These are phyloP conservation scores for Archips crataeganus DNA, from an alignment of 2,888 invertebrate genomes.

Conservation along the genomic window DNA sequence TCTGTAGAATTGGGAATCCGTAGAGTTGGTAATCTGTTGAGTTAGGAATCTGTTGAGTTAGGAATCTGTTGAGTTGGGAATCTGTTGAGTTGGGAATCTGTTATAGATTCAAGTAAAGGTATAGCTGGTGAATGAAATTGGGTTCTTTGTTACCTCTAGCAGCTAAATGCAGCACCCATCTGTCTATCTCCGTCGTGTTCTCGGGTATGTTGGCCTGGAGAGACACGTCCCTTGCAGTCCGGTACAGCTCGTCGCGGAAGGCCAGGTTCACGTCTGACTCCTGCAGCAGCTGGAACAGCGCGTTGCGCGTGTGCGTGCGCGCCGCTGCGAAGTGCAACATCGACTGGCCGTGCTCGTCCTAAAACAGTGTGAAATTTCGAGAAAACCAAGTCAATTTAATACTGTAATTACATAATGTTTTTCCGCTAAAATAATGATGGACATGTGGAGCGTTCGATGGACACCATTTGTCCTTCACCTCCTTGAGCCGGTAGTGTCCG, in stretches of 20 bases:
- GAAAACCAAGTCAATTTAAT: no score
- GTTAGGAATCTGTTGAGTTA: no score
- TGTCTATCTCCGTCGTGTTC: constrained; percentile 93
- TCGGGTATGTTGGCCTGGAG: constrained; percentile 91
- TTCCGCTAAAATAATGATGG: no score
- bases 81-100: no score
- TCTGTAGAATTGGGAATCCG: no score
- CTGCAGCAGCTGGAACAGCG: constrained; percentile 91
- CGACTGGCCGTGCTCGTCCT: constrained; percentile 96
- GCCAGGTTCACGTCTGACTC: constrained; percentile 93
- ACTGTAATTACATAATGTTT: no score
- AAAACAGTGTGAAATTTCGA: constrained; percentile 41
- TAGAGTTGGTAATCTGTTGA: no score
- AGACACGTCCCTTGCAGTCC: constrained; percentile 95
- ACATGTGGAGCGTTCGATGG: no score
- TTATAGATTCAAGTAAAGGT: no score
- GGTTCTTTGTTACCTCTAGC: constrained; percentile 87
- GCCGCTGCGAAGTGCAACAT: constrained; percentile 96
- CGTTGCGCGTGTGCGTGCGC: constrained; percentile 92
- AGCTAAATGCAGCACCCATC: constrained; percentile 91
- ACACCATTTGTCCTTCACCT: no score
- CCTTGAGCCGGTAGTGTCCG: no score
- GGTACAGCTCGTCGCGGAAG: constrained; percentile 93
- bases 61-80: no score
- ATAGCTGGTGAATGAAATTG: background rate